Percentiles rank a stretch among this genome's conserved stretches.
phyloP scores from a whole-genome alignment of 2,797 vertebrate genomes.

The Mormyrops attenuatus region DNA sequence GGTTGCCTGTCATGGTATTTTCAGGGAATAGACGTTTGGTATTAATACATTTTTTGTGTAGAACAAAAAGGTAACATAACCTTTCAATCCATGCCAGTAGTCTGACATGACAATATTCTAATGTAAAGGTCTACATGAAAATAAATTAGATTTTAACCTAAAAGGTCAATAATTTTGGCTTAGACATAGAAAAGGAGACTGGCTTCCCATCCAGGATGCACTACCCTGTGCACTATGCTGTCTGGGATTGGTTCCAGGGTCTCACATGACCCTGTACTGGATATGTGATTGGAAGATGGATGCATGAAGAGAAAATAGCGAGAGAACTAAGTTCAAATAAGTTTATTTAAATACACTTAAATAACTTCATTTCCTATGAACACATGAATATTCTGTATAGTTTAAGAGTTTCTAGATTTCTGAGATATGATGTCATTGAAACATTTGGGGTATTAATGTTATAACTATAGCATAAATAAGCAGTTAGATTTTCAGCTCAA shows the following conservation, averaged over 20 bases:
- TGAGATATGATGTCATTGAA: neutral
- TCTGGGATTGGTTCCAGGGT: neutral
- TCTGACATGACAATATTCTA: constrained; percentile 19
- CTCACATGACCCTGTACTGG: neutral
- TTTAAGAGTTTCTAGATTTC: neutral
- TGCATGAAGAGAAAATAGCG: neutral
- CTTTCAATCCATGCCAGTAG: constrained; percentile 2
- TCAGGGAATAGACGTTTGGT: constrained; percentile 39
- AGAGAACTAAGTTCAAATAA: neutral
- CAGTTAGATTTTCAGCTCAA: neutral
- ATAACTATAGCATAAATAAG: neutral
- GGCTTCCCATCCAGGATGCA: neutral
- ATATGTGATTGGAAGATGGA: neutral
- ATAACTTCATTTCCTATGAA: neutral
- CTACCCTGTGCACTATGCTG: neutral
- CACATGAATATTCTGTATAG: neutral
- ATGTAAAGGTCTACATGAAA: neutral
- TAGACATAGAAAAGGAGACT: neutral
- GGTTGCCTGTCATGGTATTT: constrained; percentile 40
- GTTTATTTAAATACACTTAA: neutral
- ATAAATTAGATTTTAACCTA: neutral
- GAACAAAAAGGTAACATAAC: constrained; percentile 32
- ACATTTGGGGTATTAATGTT: neutral
- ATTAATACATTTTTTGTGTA: constrained; percentile 40
- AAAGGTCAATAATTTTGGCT: constrained; percentile 4